Percentiles rank a stretch among this genome's conserved stretches.
phyloP scores from a whole-genome alignment of 2,797 vertebrate species.

The Periophthalmus magnuspinnatus region DNA sequence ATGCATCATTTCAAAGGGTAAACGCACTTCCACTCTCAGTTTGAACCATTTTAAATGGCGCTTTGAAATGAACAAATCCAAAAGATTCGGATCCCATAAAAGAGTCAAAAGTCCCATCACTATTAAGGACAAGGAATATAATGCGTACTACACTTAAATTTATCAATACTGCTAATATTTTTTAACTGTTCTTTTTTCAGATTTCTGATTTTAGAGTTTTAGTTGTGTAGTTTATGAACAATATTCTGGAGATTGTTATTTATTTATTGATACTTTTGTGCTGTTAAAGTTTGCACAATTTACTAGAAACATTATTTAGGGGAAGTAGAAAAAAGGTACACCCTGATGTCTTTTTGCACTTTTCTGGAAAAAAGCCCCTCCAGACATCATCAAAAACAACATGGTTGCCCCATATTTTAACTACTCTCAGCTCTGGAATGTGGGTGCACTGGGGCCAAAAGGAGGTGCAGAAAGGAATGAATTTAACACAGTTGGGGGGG shows the following conservation, averaged over 20 bases:
- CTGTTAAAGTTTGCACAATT: background rate
- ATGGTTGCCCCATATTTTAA: background rate
- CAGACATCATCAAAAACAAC: background rate
- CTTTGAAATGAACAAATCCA: no score
- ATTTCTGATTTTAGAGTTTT: background rate
- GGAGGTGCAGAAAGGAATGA: conserved; percentile 24
- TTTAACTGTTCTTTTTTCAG: no score
- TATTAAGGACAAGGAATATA: no score
- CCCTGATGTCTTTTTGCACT: background rate
- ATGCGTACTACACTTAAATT: no score
- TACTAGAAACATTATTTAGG: background rate
- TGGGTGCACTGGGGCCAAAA: conserved; percentile 16
- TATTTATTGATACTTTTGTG: background rate
- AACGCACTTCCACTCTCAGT: no score
- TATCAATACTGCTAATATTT: no score
- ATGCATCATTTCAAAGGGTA: no score
- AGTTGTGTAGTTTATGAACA: background rate
- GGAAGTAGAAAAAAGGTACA: background rate
- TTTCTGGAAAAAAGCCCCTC: background rate
- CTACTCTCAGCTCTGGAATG: conserved; percentile 18
- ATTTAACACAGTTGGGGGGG: conserved; percentile 29
- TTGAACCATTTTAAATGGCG: no score
- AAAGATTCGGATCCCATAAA: no score
- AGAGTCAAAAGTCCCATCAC: no score
- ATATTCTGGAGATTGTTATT: background rate